Conservation (phyloP, 2,797 vertebrate species). For the Brachyalestes nurse region DNA sequence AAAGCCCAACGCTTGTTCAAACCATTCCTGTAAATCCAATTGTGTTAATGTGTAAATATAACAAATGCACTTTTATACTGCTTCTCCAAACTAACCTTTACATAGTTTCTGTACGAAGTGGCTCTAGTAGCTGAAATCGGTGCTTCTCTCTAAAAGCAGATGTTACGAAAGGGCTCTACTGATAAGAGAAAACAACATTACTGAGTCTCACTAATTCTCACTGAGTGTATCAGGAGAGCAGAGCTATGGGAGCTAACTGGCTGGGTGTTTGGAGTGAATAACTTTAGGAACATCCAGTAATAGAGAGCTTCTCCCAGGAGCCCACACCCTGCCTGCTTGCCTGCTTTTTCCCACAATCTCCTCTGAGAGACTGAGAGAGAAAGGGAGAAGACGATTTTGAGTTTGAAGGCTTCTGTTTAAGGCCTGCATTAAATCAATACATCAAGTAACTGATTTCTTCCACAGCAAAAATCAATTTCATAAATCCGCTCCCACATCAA, state of each 20-base stretch:
- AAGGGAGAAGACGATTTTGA: background rate
- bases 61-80: background rate
- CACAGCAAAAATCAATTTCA: background rate
- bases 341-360: conserved; percentile 51
- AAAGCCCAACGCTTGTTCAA: background rate
- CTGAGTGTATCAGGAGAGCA: conserved; percentile 26
- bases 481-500: background rate
- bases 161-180: background rate
- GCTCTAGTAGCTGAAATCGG: background rate
- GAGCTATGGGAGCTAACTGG: background rate
- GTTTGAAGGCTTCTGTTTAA: background rate
- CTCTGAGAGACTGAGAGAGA: conserved; percentile 5
- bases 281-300: conserved; percentile 51
- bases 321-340: conserved; percentile 34
- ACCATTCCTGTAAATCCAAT: background rate
- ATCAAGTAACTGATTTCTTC: conserved; percentile 2
- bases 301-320: conserved; percentile 47
- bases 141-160: background rate
- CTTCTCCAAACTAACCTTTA: background rate
- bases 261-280: conserved; percentile 24
- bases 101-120: background rate
- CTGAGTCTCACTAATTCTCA: conserved; percentile 36
- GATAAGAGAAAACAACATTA: background rate
- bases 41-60: background rate
- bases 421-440: background rate